These are phyloP conservation scores for Zeuzera pyrina DNA, from an alignment of 2,888 invertebrate species.

Conservation along the genomic window DNA sequence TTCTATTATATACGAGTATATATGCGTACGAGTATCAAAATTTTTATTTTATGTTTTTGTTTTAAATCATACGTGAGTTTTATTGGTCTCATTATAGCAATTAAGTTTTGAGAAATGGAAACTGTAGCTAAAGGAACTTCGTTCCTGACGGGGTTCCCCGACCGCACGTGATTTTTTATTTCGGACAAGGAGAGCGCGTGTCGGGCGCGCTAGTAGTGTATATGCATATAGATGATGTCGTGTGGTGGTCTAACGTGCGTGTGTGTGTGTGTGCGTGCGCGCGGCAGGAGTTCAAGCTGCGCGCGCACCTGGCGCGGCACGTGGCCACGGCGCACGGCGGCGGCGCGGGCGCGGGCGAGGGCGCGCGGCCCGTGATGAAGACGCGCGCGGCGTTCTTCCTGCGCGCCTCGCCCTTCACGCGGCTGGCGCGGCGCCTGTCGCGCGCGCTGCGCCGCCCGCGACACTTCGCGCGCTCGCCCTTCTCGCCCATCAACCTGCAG, in stretches of 20 bases:
- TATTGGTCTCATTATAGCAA: too few relatives aligned
- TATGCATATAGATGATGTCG: neutral
- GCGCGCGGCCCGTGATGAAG: conserved; percentile 94
- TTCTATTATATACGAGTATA: too few relatives aligned
- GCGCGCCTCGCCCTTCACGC: conserved; percentile 91
- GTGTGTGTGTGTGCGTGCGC: conserved; percentile 6
- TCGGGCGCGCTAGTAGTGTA: too few relatives aligned
- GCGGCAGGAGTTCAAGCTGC: conserved; percentile 89
- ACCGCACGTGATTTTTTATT: too few relatives aligned
- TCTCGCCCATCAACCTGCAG: conserved; percentile 82
- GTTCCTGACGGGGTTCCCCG: too few relatives aligned
- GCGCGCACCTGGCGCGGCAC: conserved; percentile 94
- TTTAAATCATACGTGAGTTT: too few relatives aligned
- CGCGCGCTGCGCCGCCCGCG: conserved; percentile 85
- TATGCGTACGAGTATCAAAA: too few relatives aligned
- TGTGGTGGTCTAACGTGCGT: too few relatives aligned
- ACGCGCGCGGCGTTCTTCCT: conserved; percentile 97
- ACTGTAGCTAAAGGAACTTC: too few relatives aligned
- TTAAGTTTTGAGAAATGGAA: too few relatives aligned
- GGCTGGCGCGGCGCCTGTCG: conserved; percentile 90
- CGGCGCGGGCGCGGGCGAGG: conserved; percentile 75
- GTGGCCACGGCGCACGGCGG: conserved; percentile 92
- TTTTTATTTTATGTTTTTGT: too few relatives aligned
- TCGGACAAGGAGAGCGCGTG: too few relatives aligned
- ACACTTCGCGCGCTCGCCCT: conserved; percentile 91